A percentile compares a stretch with the other conserved stretches of the same genome.
These are phyloP conservation scores for Lasius fuliginosus DNA, from an alignment of 2,888 invertebrate species.

Conservation along the genomic window DNA sequence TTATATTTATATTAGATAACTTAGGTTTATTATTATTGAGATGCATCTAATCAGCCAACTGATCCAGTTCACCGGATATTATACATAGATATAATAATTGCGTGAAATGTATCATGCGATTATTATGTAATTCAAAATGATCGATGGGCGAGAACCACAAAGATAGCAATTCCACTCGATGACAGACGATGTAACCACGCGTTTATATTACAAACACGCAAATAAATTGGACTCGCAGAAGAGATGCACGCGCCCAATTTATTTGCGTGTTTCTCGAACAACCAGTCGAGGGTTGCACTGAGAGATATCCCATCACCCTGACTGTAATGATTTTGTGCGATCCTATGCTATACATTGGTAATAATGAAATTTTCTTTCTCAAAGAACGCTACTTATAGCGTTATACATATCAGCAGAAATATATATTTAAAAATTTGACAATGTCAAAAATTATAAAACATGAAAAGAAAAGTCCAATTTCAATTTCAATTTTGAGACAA, in stretches of 20 bases:
- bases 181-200: conserved; percentile 22
- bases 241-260: conserved; percentile 29
- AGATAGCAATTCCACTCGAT: not conserved
- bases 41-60: not conserved
- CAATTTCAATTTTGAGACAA: not conserved
- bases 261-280: conserved; percentile 32
- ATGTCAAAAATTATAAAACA: not conserved
- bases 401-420: not conserved
- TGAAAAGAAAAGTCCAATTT: not conserved
- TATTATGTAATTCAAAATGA: conserved; percentile 2
- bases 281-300: not conserved
- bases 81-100: not conserved
- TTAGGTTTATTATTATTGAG: not conserved
- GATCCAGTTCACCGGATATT: not conserved
- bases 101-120: not conserved
- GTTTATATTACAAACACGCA: conserved; percentile 1
- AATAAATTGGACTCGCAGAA: conserved; percentile 13
- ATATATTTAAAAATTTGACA: not conserved
- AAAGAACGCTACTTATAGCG: not conserved
- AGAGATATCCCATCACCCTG: not conserved
- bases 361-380: conserved; percentile 7
- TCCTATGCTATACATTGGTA: not conserved
- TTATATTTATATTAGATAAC: not conserved
- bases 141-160: not conserved
- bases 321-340: conserved; percentile 21